phyloP scores from a whole-genome alignment of 2,113 vertebrate genomes.

The Tragulus kanchil region DNA sequence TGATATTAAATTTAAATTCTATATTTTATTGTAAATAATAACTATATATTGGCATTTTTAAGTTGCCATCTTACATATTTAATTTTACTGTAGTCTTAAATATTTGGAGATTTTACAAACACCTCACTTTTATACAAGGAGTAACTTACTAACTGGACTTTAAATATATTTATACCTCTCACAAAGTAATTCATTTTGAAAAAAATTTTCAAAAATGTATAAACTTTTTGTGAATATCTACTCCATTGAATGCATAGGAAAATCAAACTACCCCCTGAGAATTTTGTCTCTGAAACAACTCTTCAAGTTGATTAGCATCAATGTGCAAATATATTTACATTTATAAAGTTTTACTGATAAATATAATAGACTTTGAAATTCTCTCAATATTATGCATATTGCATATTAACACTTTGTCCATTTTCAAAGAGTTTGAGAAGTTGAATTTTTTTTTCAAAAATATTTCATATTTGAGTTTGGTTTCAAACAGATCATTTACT shows the following conservation, averaged over 20 bases:
- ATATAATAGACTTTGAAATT: background rate
- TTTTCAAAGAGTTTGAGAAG: background rate
- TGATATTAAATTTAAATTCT: conserved; percentile 21
- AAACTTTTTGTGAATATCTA: background rate
- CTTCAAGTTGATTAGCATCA: background rate
- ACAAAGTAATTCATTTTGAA: background rate
- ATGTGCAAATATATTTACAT: background rate
- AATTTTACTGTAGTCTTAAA: conserved; percentile 10
- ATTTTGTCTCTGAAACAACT: background rate
- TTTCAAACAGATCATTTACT: conserved; percentile 3
- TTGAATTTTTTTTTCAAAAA: conserved; percentile 4
- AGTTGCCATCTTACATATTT: background rate
- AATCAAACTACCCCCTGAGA: background rate
- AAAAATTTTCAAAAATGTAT: background rate
- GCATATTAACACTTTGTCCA: background rate
- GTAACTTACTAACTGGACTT: background rate
- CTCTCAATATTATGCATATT: background rate
- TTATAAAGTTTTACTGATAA: conserved; percentile 2
- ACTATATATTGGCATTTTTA: background rate
- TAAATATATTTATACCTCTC: background rate
- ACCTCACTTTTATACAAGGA: background rate
- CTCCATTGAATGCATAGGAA: background rate
- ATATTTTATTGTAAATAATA: conserved; percentile 31
- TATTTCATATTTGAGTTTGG: background rate
- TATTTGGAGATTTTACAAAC: background rate